phyloP scores from a whole-genome alignment of 2,113 vertebrate species.

The Bothrops jararaca region DNA sequence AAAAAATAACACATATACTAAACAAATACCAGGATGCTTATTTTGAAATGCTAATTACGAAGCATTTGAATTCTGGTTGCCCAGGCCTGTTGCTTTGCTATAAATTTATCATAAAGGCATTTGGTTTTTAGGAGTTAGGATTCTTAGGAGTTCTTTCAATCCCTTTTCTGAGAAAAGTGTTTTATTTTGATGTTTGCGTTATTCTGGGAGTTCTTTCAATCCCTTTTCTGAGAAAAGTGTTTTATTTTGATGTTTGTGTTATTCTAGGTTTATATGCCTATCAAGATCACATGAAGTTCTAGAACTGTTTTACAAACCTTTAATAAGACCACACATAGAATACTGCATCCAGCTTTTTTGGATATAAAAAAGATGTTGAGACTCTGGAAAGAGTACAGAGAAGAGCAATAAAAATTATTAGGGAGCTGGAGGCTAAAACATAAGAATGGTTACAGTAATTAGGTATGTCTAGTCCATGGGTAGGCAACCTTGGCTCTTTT shows the following conservation, averaged over 20 bases:
- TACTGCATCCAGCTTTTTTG: background rate
- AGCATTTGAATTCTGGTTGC: background rate
- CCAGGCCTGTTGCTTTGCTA: background rate
- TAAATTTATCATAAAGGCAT: background rate
- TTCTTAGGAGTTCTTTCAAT: background rate
- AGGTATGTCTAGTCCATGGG: background rate
- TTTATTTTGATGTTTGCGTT: background rate
- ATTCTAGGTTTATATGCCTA: background rate
- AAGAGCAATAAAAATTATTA: background rate
- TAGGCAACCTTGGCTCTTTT: too few relatives aligned
- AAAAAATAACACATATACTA: background rate
- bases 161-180: background rate
- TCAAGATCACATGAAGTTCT: background rate
- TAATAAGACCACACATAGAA: background rate
- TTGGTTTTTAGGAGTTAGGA: background rate
- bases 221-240: background rate
- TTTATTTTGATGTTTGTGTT: background rate
- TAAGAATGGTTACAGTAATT: background rate
- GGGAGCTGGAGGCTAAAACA: background rate
- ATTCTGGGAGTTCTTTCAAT: background rate
- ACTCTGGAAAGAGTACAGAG: background rate
- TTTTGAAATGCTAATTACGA: background rate
- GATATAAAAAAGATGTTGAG: background rate
- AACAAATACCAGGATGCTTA: background rate
- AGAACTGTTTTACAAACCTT: background rate